Percentiles rank a stretch among this genome's conserved stretches.
phyloP scores from a whole-genome alignment of 2,113 vertebrate genomes.

The Arenaria interpres region DNA sequence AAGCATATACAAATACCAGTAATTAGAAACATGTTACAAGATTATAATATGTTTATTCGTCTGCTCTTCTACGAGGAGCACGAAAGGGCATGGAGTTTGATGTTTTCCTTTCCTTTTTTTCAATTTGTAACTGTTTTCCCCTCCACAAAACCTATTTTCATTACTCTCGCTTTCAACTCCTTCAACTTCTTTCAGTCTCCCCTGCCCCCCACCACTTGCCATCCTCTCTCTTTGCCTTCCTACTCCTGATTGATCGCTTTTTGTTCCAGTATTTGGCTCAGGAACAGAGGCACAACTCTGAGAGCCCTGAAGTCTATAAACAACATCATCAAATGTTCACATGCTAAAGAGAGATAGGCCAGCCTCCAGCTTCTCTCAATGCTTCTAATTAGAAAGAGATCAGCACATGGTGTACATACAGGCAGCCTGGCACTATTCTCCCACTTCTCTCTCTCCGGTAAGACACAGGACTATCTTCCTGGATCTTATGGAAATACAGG shows the following conservation, averaged over 20 bases:
- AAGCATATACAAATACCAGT: neutral
- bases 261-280: neutral
- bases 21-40: neutral
- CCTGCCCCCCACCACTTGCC: neutral
- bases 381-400: slow-evolving; percentile 3
- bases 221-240: neutral
- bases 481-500: neutral
- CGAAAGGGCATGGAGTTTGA: neutral
- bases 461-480: neutral
- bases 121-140: neutral
- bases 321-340: slow-evolving; percentile 7
- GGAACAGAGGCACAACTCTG: neutral
- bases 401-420: neutral
- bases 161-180: neutral
- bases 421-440: neutral
- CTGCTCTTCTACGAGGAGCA: neutral
- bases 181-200: neutral
- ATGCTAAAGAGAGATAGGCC: neutral
- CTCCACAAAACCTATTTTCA: neutral
- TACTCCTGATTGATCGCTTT: neutral
- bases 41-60: neutral
- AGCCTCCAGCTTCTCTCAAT: neutral
- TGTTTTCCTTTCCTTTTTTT: neutral
- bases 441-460: neutral
- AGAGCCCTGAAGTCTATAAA: slow-evolving; percentile 18